These are phyloP conservation scores for Apomyelois bistriatella DNA, from an alignment of 2,888 invertebrate species.

Conservation along the genomic window DNA sequence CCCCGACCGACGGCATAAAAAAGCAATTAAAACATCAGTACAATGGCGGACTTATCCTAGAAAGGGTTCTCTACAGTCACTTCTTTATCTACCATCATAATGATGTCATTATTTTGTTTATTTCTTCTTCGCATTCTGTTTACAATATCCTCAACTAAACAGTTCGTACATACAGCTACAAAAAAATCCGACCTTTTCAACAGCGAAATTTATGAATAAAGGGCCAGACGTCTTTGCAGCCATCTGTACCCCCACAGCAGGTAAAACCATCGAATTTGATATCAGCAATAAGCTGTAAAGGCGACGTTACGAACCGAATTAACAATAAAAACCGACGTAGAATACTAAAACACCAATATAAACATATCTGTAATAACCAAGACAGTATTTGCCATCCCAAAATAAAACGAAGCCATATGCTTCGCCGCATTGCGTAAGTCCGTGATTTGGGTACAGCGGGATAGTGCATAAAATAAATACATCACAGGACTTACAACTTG, in stretches of 20 bases:
- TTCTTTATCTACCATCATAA: too few species aligned
- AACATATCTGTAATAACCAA: slow-evolving; percentile 5
- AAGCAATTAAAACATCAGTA: too few species aligned
- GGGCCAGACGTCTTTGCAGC: too few species aligned
- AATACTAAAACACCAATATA: not conserved
- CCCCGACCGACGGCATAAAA: too few species aligned
- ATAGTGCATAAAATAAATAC: not conserved
- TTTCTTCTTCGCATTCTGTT: too few species aligned
- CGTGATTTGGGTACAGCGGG: slow-evolving; percentile 13
- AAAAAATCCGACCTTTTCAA: too few species aligned
- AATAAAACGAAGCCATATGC: slow-evolving; percentile 7
- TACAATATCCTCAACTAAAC: too few species aligned
- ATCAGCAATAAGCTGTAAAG: not conserved
- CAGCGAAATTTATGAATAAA: too few species aligned
- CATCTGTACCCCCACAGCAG: not conserved
- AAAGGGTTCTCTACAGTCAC: too few species aligned
- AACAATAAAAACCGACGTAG: slow-evolving; percentile 2
- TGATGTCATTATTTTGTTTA: too few species aligned
- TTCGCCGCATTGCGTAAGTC: slow-evolving; percentile 15
- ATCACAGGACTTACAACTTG: not conserved
- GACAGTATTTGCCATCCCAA: not conserved
- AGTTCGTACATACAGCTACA: too few species aligned
- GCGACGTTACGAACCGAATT: not conserved
- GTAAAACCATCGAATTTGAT: not conserved
- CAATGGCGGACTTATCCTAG: too few species aligned